Evolutionary conservation across 2,888 invertebrate species (phyloP).

Genomic region (Mechanitis messenoides): DNA sequence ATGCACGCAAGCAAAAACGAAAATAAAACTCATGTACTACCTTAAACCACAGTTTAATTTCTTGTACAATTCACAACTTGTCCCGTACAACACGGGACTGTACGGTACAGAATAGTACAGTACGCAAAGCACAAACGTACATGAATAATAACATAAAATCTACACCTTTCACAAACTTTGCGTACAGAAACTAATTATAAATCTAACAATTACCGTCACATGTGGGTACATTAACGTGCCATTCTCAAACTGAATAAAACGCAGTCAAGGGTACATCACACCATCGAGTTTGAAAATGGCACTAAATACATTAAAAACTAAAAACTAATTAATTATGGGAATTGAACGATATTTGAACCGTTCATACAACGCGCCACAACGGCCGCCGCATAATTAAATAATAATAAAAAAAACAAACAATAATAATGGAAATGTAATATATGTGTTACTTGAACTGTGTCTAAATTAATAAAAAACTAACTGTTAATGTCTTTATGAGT

Average conservation of each 20-base stretch:
- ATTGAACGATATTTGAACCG: conserved; percentile 68
- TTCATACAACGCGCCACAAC: conserved; percentile 21
- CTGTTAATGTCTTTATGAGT: conserved; percentile 75
- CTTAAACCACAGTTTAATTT: conserved; percentile 64
- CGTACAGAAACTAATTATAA: conserved; percentile 31
- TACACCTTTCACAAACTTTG: conserved; percentile 15
- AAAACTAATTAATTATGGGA: conserved; percentile 56
- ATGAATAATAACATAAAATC: conserved; percentile 18
- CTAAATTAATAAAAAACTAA: conserved; percentile 63
- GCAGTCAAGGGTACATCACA: conserved; percentile 4
- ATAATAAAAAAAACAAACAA: conserved; percentile 40
- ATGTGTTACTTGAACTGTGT: conserved; percentile 59
- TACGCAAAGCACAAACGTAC: conserved; percentile 24
- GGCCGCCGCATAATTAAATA: conserved; percentile 43
- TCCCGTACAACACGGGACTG: conserved; percentile 30
- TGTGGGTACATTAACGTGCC: neutral
- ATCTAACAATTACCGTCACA: conserved; percentile 30
- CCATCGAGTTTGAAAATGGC: conserved; percentile 53
- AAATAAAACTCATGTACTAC: conserved; percentile 65
- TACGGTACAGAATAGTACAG: conserved; percentile 37
- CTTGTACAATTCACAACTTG: conserved; percentile 70
- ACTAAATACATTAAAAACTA: conserved; percentile 36
- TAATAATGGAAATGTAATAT: conserved; percentile 62
- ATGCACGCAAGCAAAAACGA: conserved; percentile 55
- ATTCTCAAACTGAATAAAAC: conserved; percentile 1